Evolutionary conservation across 2,113 vertebrate genomes (phyloP).

Genomic region (Corythoichthys haematopterus): DNA sequence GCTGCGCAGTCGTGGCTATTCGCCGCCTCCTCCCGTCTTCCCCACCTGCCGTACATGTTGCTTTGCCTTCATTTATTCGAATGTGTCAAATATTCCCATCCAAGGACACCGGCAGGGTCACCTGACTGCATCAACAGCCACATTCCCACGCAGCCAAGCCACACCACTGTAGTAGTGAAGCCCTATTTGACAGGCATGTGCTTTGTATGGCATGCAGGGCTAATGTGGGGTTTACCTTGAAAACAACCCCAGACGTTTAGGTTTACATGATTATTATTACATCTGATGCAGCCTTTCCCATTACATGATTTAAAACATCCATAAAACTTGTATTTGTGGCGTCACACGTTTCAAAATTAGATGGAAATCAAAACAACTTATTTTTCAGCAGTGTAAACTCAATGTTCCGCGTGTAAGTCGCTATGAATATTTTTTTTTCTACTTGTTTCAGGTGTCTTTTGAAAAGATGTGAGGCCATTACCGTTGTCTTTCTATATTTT

Average conservation of each 20-base stretch:
- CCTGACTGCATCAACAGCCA: constrained; percentile 31
- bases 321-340: background rate
- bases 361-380: background rate
- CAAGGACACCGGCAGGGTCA: constrained; percentile 43
- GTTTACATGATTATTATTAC: background rate
- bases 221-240: background rate
- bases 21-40: constrained; percentile 11
- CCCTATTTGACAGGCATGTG: background rate
- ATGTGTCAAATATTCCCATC: constrained; percentile 32
- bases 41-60: constrained; percentile 37
- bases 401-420: too few species aligned
- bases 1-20: constrained; percentile 39
- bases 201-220: background rate
- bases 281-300: constrained; percentile 5
- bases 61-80: constrained; percentile 26
- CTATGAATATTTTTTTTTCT: too few species aligned
- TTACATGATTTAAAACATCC: background rate
- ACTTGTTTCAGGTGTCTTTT: too few species aligned
- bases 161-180: background rate
- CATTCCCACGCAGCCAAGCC: constrained; percentile 29
- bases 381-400: too few species aligned
- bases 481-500: too few species aligned
- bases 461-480: too few species aligned
- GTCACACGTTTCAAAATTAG: background rate
- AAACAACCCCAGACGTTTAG: background rate